phyloP scores from a whole-genome alignment of 2,888 invertebrate species.

The Napeogenes sylphis region DNA sequence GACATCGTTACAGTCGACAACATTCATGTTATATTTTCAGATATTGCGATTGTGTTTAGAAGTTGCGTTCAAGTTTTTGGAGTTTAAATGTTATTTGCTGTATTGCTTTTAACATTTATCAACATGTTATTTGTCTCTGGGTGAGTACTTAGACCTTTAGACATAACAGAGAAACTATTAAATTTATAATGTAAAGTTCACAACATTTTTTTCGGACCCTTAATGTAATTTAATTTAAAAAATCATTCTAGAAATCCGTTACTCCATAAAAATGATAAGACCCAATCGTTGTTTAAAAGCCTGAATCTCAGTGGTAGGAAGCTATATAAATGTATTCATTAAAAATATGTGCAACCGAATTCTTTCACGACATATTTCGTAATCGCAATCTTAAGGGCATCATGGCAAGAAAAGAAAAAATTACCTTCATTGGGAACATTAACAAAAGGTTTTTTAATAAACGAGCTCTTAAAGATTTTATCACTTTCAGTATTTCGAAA shows the following conservation, averaged over 20 bases:
- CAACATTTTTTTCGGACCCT: no score
- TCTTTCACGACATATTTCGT: conserved; percentile 66
- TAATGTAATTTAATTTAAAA: background rate
- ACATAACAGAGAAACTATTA: no score
- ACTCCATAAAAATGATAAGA: background rate
- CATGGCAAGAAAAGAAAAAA: conserved; percentile 47
- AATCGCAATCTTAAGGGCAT: conserved; percentile 65
- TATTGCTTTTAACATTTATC: conserved; percentile 5
- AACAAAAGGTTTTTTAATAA: conserved; percentile 33
- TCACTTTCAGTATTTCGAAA: conserved; percentile 20
- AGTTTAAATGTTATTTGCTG: background rate
- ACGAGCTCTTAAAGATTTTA: conserved; percentile 30
- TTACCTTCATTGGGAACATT: conserved; percentile 41
- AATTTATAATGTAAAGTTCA: no score
- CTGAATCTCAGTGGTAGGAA: conserved; percentile 27
- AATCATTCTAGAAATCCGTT: background rate
- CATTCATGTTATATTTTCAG: conserved; percentile 43
- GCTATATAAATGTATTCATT: conserved; percentile 48
- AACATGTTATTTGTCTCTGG: background rate
- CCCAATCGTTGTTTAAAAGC: background rate
- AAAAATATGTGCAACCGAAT: conserved; percentile 47
- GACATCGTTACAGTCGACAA: conserved; percentile 36
- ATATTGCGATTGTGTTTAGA: conserved; percentile 3
- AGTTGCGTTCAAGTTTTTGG: background rate
- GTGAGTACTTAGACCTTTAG: background rate